phyloP scores from a whole-genome alignment of 2,888 invertebrate species.

The Litoditis marina region DNA sequence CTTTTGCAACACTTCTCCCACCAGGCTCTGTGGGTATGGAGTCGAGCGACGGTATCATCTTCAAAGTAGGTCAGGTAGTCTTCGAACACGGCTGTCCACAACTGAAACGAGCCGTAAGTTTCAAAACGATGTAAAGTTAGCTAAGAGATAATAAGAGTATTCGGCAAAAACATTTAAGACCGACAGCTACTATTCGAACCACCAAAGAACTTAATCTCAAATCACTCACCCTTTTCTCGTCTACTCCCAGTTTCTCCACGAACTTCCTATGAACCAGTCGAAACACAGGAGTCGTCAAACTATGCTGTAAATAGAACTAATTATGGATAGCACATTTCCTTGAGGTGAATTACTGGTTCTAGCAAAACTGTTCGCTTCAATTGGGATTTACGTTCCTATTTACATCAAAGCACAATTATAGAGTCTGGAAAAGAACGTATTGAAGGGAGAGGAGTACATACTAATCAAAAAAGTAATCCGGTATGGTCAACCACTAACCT shows the following conservation, averaged over 20 bases:
- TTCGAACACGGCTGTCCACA: slow-evolving; percentile 36
- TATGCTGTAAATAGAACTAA: slow-evolving; percentile 6
- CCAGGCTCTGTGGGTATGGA: slow-evolving; percentile 52
- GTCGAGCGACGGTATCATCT: slow-evolving; percentile 36
- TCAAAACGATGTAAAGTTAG: no score
- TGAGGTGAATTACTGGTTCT: no score
- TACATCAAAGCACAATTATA: neutral
- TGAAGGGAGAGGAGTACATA: slow-evolving; percentile 1
- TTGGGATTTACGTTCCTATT: neutral
- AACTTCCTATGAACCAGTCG: slow-evolving; percentile 23
- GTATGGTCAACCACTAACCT: neutral
- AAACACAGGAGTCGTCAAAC: slow-evolving; percentile 28
- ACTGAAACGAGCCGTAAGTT: no score
- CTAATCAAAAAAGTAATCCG: neutral
- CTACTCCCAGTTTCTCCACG: slow-evolving; percentile 26
- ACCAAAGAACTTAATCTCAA: no score
- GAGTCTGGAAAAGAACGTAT: slow-evolving; percentile 5
- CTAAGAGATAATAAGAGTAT: no score
- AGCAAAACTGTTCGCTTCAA: no score
- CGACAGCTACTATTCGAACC: no score
- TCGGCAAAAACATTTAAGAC: no score
- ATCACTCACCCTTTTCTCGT: slow-evolving; percentile 16
- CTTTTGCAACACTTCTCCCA: slow-evolving; percentile 46
- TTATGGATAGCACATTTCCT: neutral
- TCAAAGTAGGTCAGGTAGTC: slow-evolving; percentile 43